Conservation (phyloP, 2,888 invertebrate genomes). For the Idaea aversata region DNA sequence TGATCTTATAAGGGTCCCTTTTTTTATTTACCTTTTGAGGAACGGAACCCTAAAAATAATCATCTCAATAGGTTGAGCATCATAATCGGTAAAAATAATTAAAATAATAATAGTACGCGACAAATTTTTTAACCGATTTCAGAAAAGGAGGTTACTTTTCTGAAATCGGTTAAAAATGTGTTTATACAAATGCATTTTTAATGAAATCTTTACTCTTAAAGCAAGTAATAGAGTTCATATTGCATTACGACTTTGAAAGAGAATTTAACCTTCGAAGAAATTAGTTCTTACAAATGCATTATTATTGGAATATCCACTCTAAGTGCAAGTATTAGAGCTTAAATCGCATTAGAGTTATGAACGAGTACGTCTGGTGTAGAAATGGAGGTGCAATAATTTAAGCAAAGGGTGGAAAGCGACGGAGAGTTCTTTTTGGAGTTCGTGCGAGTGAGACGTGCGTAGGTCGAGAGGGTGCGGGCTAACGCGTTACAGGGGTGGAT, state of each 20-base stretch:
- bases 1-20: too few relatives aligned
- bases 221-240: too few relatives aligned
- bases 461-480: conserved; percentile 74
- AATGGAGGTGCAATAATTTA: conserved; percentile 77
- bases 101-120: too few relatives aligned
- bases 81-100: too few relatives aligned
- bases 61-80: too few relatives aligned
- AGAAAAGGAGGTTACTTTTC: too few relatives aligned
- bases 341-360: conserved; percentile 31
- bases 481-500: conserved; percentile 65
- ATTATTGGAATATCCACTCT: conserved; percentile 31
- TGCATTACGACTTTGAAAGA: conserved; percentile 14
- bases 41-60: too few relatives aligned
- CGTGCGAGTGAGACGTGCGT: conserved; percentile 80
- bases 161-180: too few relatives aligned
- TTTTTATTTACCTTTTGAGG: too few relatives aligned
- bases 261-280: conserved; percentile 61
- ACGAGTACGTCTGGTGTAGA: conserved; percentile 33
- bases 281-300: conserved; percentile 48
- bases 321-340: conserved; percentile 31
- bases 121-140: too few relatives aligned
- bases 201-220: too few relatives aligned
- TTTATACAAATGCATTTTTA: too few relatives aligned
- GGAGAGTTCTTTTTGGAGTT: conserved; percentile 79
- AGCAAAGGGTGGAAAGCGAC: conserved; percentile 79